Evolutionary conservation across 2,113 vertebrate genomes (phyloP).

Genomic region (Sylvietta virens): DNA sequence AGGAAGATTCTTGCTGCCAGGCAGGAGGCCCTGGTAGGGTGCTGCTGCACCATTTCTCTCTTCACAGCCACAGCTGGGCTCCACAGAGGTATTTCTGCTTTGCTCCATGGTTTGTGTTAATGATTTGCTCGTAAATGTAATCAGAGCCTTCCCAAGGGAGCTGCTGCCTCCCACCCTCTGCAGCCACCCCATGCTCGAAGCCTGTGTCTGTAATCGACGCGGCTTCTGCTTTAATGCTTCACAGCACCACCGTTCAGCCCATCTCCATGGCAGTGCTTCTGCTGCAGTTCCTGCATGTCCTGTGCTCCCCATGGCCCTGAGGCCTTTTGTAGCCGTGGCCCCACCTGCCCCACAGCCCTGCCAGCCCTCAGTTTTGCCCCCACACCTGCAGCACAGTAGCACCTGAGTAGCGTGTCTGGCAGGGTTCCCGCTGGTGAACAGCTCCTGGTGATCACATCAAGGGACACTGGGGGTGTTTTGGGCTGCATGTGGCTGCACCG

Average conservation of each 20-base stretch:
- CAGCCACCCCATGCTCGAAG: background rate
- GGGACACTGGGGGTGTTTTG: rapidly evolving
- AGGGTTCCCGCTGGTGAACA: background rate
- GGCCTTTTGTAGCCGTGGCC: background rate
- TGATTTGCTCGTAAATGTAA: background rate
- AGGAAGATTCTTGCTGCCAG: background rate
- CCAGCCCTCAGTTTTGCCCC: background rate
- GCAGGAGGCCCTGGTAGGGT: rapidly evolving
- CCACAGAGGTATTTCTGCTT: background rate
- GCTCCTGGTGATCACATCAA: background rate
- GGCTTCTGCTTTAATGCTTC: background rate
- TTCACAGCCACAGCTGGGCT: background rate
- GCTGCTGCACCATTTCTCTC: background rate
- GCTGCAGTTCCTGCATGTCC: background rate
- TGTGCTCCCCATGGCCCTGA: background rate
- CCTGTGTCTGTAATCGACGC: background rate
- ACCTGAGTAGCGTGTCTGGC: background rate
- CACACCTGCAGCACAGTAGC: rapidly evolving
- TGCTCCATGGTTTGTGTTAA: background rate
- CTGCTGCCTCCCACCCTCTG: background rate
- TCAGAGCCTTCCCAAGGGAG: background rate
- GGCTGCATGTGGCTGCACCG: background rate
- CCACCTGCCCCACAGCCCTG: background rate
- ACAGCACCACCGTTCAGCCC: background rate
- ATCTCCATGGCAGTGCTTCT: background rate